Conservation (phyloP, 2,113 vertebrate species). For the Acanthochromis polyacanthus region DNA sequence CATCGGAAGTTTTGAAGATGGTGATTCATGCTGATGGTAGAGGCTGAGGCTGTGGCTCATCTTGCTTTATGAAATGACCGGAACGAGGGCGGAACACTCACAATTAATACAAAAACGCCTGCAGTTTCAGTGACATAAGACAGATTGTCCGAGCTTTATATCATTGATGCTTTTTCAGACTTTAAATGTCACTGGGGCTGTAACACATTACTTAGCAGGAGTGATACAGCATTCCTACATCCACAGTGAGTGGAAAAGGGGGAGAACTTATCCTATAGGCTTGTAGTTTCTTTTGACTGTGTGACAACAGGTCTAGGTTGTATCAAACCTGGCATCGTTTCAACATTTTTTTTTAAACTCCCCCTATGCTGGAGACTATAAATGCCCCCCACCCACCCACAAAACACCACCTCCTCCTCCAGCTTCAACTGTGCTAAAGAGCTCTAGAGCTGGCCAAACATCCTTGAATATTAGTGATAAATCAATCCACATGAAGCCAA, state of each 20-base stretch:
- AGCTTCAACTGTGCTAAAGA: conserved; percentile 27
- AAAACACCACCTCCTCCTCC: background rate
- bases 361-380: conserved; percentile 3
- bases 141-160: conserved; percentile 6
- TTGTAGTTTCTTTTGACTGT: conserved; percentile 47
- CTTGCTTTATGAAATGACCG: conserved; percentile 15
- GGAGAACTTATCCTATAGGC: conserved; percentile 18
- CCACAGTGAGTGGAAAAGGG: conserved; percentile 33
- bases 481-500: conserved; percentile 31
- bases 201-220: conserved; percentile 21
- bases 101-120: background rate
- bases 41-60: conserved; percentile 26
- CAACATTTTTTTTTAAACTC: conserved; percentile 33
- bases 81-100: background rate
- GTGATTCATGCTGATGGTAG: conserved; percentile 39
- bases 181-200: conserved; percentile 36
- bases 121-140: conserved; percentile 2
- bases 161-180: conserved; percentile 10
- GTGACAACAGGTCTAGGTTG: conserved; percentile 28
- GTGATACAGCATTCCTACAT: conserved; percentile 56
- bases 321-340: conserved; percentile 44
- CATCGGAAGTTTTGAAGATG: conserved; percentile 54
- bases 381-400: background rate
- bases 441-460: conserved; percentile 7
- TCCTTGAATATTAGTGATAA: conserved; percentile 19